Base-by-base conservation (phyloP, 2,888 invertebrate species). In the Ecliptopera silaceata region DNA sequence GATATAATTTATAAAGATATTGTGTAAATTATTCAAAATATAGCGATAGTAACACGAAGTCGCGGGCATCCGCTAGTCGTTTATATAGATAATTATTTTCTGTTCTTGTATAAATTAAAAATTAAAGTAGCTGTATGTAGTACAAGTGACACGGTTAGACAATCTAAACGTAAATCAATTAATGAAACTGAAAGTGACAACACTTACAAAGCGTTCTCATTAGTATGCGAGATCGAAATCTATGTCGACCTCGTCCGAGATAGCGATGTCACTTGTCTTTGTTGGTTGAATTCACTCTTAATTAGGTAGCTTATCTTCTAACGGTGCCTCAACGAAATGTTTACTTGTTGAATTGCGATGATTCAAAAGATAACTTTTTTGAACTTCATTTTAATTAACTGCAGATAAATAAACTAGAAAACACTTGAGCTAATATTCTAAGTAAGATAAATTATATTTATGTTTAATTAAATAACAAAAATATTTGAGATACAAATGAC, bases 111-210 rank as follows among this genome's bases (percentile, higher is more conserved):
- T n/a, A 26, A 36, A 20, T 8, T 29, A 20, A 31, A 39, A 31
- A 22, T 18, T 48, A 5, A 49, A 32, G 44, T 56, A 45, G 49
- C 45, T 46, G 36, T 8, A 15, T 17, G 15, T 8, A 34, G 56
- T 46, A 18, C 22, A 15, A 46, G 49, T 54, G 42, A 41, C 39
- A 17, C 13, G 46, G 42, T 54, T 50, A 59, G 54, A 59, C 54
- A 55, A 84, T 86, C 86, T 72, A 59, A 66, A 79, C 82, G 80
- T 75, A 78, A 84, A 88, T 87, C 88, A 85, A 86, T 87, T 87
- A 81, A 79, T 64, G 77, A 82, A 85, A 88, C 77, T 69, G 85
- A 87, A 86, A 88, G 84, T 72, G 78, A 78, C 68, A 65, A 57
- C 62, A 58, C 60, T 53, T 66, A 72, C 67, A 65, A 70, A 69